These are phyloP conservation scores for Aselliscus stoliczkanus DNA, from an alignment of 2,797 vertebrate genomes.

Conservation along the genomic window DNA sequence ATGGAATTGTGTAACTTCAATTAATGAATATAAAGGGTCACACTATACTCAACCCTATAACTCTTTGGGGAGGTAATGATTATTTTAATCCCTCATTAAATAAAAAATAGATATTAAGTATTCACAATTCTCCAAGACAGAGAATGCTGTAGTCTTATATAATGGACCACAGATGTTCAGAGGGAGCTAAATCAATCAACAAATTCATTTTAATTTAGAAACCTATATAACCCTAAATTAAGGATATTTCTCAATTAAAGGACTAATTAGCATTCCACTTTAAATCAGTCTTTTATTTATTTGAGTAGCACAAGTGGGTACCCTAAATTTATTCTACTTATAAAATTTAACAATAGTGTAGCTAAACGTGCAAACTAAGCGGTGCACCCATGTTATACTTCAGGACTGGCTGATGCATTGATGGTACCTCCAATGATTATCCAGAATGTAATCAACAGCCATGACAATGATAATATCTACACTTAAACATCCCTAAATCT, in stretches of 20 bases:
- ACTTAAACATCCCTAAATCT: background rate
- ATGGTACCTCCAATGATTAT: background rate
- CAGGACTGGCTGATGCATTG: background rate
- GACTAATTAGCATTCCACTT: background rate
- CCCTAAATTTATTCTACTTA: background rate
- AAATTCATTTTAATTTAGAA: background rate
- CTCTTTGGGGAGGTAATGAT: background rate
- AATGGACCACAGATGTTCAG: background rate
- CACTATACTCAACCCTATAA: background rate
- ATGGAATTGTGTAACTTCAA: background rate
- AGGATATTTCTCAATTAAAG: background rate
- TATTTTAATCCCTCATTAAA: background rate
- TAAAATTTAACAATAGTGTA: background rate
- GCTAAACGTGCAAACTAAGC: background rate
- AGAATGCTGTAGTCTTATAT: background rate
- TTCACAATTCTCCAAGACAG: background rate
- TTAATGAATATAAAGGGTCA: background rate
- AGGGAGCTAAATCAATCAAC: background rate
- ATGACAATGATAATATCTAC: background rate
- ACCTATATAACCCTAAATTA: background rate
- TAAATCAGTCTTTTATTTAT: background rate
- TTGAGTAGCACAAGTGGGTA: background rate
- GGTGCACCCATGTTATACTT: background rate
- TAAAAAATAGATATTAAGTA: background rate
- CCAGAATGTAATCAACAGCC: background rate